Base-by-base conservation (phyloP, 1,140 invertebrate species). In the Drosophila persimilis region DNA sequence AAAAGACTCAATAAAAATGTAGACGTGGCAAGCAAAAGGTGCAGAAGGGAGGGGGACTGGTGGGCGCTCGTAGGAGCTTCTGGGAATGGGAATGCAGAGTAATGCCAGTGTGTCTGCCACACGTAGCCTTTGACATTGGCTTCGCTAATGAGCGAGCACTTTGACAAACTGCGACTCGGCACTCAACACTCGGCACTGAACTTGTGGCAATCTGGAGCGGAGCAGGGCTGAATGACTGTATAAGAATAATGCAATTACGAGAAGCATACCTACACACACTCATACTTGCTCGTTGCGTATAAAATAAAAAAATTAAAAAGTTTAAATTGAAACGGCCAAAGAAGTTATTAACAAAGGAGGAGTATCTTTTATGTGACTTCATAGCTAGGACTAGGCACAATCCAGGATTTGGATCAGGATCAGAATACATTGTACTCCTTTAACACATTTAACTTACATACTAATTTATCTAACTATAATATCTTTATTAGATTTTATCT, bases 121-220 rank as follows among this genome's bases (percentile, higher is more conserved):
- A 85, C 80, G 80, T 85, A 73, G 81, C 80, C 80, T 85, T 85
- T 85, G 80, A 86, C 80, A 85, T 85, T 85, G 77, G 77, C 81
- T 77, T 63, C 77, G 64, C 80, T 85, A 85, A 85, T 85, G 81
- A 85, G 80, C 73, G 58, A 86, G 67, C 77, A 84, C 80, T 84
- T 84, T 84, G 80, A 80, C 57, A 63, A 63, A 57, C 43, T 55
- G 74, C 63, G 50, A 56, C 20, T 50, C 39, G 62, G 20, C 73
- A 56, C 17, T 50, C 47, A 50, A 15, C 31, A 65, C 73, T 77
- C 81, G 78, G 41, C 73, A 77, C 54, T 80, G 81, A 86, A 86
- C 69, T 77, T 86, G 57, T 41, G 53, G 59, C 57, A 54, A 64
- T 72, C n/a, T 26, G 4, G 20, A 13, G 1, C 20, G 4, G 20